Evolutionary conservation across 2,113 vertebrate genomes (phyloP), one percentile per base, ranked within the genome.

Genomic region (Sisor rabdophorus): DNA sequence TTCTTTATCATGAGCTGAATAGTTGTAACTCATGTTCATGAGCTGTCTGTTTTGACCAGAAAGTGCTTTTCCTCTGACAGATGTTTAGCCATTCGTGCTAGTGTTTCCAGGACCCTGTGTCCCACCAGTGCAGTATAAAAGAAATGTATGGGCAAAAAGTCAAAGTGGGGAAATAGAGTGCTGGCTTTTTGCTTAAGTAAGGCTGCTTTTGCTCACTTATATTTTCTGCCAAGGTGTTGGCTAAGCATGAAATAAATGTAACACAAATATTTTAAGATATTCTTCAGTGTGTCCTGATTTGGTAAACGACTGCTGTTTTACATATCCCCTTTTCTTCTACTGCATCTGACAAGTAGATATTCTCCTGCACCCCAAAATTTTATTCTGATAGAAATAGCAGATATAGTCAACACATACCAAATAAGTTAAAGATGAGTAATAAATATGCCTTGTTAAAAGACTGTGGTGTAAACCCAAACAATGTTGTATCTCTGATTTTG

Each of bases 21-120:
- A 75, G 70, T 54, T 20, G 16, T 63, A 60, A 56, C 54, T 59
- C 71, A 71, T 55, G 52, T 58, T 78, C 58, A 65, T 81, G 48
- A 26, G 83, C 73, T 82, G 78, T 65, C 75, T 84, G 54, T 83
- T 87, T 87, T 52, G 81, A 82, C 83, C 80, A 79, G 73, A 67
- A 22, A 68, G 78, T 81, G 77, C 83, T 87, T 82, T 85, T 87
- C 79, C 79, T 81, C 78, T 81, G 79, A 84, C 80, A 85, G 78
- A 75, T 32, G 71, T 80, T 78, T 75, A 73, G 80, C 73, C 53
- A 67, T 52, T 70, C 79, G 82, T 48, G 76, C 75, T 81, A 86
- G 85, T 65, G 84, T 81, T 79, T 69, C 26, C 28, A 67, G 71
- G 79, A 78, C 80, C 81, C 19, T 56, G 78, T 36, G 30, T 82